Evolutionary conservation across 2,113 vertebrate species (phyloP).

Genomic region (Poecilia latipinna): DNA sequence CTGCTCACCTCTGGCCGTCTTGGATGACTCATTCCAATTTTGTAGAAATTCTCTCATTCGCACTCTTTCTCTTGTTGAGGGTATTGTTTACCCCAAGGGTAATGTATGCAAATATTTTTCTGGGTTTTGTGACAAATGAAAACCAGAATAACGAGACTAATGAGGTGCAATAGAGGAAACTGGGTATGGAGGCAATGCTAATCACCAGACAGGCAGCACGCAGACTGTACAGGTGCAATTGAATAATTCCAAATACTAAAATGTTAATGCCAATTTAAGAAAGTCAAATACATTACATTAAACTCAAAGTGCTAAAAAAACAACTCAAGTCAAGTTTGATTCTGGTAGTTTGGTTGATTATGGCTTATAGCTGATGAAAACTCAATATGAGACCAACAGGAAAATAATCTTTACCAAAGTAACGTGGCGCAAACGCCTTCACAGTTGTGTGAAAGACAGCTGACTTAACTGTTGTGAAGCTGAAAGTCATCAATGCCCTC

Average conservation of each 20-base stretch:
- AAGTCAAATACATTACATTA: not conserved
- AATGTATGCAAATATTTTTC: not conserved
- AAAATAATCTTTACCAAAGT: too few species aligned
- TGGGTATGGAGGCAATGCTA: too few species aligned
- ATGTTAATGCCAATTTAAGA: not conserved
- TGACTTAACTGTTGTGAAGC: not conserved
- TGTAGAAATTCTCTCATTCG: not conserved
- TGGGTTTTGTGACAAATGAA: not conserved
- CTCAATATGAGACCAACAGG: too few species aligned
- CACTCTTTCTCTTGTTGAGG: not conserved
- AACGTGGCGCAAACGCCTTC: too few species aligned
- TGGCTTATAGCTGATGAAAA: too few species aligned
- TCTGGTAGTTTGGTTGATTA: too few species aligned
- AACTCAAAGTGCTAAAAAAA: not conserved
- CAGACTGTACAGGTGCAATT: not conserved
- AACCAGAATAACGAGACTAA: not conserved
- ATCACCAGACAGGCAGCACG: not conserved
- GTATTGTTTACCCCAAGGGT: not conserved
- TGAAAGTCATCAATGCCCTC: not conserved
- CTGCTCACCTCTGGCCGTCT: not conserved
- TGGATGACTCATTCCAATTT: not conserved
- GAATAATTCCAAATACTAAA: not conserved
- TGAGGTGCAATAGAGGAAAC: not conserved
- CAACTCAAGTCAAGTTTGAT: not conserved
- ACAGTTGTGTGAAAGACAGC: not conserved